A percentile compares a stretch with the other conserved stretches of the same genome.
These are phyloP conservation scores for Drosophila paracracens DNA, from an alignment of 2,888 invertebrate species.

Conservation along the genomic window DNA sequence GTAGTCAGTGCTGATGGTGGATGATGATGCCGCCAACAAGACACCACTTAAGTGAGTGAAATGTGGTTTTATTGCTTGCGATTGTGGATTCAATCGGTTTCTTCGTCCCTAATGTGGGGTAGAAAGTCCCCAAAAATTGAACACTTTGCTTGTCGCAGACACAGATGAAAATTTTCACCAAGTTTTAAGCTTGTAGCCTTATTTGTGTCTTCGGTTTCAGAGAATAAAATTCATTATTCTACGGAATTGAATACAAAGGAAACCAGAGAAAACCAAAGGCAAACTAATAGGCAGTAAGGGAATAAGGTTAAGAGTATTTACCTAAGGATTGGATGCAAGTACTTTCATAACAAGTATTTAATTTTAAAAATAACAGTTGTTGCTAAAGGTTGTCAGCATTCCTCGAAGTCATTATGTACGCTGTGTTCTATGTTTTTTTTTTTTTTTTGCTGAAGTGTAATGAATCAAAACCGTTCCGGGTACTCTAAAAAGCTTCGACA, in stretches of 20 bases:
- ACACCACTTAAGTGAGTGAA: not conserved
- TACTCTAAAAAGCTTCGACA: too few species aligned
- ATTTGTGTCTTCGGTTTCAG: not conserved
- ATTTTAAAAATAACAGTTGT: not conserved
- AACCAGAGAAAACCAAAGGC: not conserved
- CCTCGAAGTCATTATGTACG: not conserved
- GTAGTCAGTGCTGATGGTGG: not conserved
- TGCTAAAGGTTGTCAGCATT: not conserved
- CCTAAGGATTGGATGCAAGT: not conserved
- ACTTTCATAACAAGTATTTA: not conserved
- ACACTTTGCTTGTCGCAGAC: not conserved
- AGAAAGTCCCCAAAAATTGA: not conserved
- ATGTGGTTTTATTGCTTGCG: not conserved
- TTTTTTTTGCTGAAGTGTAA: not conserved
- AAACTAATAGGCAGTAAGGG: not conserved
- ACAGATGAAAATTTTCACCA: not conserved
- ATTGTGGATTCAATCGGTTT: not conserved
- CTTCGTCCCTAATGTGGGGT: not conserved
- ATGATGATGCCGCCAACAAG: not conserved
- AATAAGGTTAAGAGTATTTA: not conserved
- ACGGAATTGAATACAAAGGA: not conserved
- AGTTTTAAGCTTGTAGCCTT: not conserved
- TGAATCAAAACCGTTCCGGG: not conserved
- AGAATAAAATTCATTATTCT: not conserved
- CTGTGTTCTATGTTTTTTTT: not conserved